Conservation (phyloP, 1,140 invertebrate species). For the Lepidurus arcticus region DNA sequence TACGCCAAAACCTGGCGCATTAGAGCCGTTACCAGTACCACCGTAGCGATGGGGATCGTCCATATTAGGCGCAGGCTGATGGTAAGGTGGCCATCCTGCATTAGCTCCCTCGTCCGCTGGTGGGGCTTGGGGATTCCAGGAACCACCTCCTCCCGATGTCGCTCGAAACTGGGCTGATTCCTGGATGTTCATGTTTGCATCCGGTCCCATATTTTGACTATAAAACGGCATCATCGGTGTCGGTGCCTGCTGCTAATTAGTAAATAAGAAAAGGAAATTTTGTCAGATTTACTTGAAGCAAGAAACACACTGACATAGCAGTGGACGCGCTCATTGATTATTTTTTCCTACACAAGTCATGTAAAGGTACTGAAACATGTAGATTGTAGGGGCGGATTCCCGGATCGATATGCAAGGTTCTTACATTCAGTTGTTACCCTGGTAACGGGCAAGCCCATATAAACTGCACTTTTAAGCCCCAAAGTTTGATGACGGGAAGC, state of each 20-base stretch:
- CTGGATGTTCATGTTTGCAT: neutral
- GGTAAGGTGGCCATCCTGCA: neutral
- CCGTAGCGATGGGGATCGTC: neutral
- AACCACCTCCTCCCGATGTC: neutral
- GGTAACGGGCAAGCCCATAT: constrained; percentile 10
- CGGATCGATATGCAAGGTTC: neutral
- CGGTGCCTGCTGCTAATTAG: neutral
- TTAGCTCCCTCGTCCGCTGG: neutral
- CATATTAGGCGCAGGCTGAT: constrained; percentile 1
- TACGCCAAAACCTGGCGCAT: neutral
- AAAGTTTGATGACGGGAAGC: neutral
- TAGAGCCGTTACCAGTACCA: neutral
- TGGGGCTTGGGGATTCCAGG: constrained; percentile 7
- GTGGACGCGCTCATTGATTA: neutral
- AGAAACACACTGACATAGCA: neutral
- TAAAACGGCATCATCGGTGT: neutral
- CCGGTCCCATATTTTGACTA: neutral
- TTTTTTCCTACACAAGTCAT: neutral
- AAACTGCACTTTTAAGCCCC: constrained; percentile 18
- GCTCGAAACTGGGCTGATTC: neutral
- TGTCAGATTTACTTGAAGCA: neutral
- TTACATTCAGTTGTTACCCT: neutral
- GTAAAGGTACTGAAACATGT: neutral
- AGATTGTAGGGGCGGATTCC: neutral
- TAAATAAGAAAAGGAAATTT: neutral